Base-by-base conservation (phyloP, 2,797 vertebrate genomes). In the Steatocranus sp. region DNA sequence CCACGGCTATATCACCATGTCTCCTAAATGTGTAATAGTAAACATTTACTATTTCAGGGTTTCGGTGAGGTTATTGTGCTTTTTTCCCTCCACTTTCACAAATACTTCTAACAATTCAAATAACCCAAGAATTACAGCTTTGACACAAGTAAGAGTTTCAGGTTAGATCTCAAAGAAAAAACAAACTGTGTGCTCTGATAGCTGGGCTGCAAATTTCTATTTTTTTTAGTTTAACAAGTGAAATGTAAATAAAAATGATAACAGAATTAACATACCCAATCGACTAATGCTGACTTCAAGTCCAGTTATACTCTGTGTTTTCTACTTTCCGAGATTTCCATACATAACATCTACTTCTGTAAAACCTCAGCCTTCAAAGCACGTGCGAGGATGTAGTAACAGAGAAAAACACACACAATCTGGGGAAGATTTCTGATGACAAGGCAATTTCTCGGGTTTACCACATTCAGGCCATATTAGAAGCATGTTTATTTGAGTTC, bases 401-500 rank as follows among this genome's bases (percentile, higher is more conserved):
- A 66, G 58, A 80, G 49, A 75, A 81, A 76, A 63, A 80, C 75
- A 41, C 80, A 87, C 70, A 79, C 36, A 83, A 56, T 83, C 56
- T 53, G 75, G 51, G 32, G 68, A 81, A 85, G 53, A 85, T 91
- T 92, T 85, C 83, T 92, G 90, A 90, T 92, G 91, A 95, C 86
- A 86, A 82, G 78, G 88, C 84, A 75, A 70, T 88, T 88, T 93
- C 81, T 88, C 77, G 85, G 90, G 86, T 91, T 90, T 74, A 87
- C 93, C 93, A 90, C 93, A 93, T 85, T 91, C 75, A 43, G 82
- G 86, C 91, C 84, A n/a, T 87, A 91, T 93, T 92, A 93, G 88
- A 41, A 83, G 83, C 81, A 73, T 94, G 92, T 96, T 95, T 94
- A 94, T 94, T 91, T 93, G 89, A 92, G 87, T 90, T 78, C 86